Evolutionary conservation across 2,888 invertebrate genomes (phyloP).

Genomic region (Escarpia spicata): DNA sequence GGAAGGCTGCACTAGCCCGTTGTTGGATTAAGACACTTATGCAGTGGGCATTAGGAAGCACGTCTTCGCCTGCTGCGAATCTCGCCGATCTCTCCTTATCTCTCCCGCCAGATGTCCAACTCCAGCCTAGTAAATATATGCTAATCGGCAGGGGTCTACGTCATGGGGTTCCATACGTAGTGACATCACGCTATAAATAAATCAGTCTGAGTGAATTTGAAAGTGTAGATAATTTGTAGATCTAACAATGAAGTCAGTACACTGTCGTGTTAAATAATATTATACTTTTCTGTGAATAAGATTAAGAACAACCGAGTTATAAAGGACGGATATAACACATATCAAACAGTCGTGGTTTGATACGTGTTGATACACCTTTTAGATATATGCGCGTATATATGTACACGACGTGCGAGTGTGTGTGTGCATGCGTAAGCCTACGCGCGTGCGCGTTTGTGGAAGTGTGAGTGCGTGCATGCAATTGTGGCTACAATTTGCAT

Average conservation of each 20-base stretch:
- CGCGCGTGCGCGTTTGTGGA: background rate
- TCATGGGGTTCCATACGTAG: background rate
- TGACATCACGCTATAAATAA: background rate
- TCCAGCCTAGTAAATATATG: background rate
- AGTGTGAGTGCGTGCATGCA: background rate
- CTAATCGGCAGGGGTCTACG: background rate
- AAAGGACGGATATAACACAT: too few relatives aligned
- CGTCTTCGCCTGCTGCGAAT: background rate
- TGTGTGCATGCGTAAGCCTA: background rate
- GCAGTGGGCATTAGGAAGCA: background rate
- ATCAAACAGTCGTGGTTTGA: too few relatives aligned
- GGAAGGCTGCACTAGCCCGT: background rate
- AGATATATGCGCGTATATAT: too few relatives aligned
- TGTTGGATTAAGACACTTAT: background rate
- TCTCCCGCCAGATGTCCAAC: background rate
- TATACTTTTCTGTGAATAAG: too few relatives aligned
- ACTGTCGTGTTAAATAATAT: too few relatives aligned
- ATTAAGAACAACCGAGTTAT: too few relatives aligned
- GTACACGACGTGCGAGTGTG: background rate
- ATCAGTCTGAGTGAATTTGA: background rate
- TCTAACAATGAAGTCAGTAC: too few relatives aligned
- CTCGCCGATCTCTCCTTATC: background rate
- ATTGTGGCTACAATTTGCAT: background rate
- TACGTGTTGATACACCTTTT: too few relatives aligned
- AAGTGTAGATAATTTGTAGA: background rate